phyloP scores from a whole-genome alignment of 2,797 vertebrate species.

The Carduelis carduelis region DNA sequence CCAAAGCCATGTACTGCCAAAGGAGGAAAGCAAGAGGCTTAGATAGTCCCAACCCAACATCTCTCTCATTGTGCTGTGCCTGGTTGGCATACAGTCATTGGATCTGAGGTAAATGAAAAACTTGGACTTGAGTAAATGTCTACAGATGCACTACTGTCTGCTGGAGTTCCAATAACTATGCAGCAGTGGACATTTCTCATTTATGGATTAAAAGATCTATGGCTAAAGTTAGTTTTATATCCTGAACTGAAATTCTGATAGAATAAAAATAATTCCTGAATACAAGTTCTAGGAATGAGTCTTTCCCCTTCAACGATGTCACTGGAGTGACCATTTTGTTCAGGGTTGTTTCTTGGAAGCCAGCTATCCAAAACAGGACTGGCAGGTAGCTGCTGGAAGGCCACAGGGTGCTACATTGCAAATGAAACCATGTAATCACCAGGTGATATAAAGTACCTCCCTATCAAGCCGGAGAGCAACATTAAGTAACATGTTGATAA shows the following conservation, averaged over 20 bases:
- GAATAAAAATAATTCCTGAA: background rate
- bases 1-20: background rate
- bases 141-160: background rate
- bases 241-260: background rate
- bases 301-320: background rate
- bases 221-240: background rate
- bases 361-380: background rate
- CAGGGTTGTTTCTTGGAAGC: background rate
- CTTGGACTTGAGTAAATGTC: background rate
- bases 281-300: background rate
- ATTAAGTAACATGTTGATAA: background rate
- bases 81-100: background rate
- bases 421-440: background rate
- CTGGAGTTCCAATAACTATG: background rate
- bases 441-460: background rate
- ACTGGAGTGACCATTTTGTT: background rate
- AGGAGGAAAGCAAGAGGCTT: background rate
- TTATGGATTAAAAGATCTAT: background rate
- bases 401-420: background rate
- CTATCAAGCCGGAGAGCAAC: background rate
- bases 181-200: background rate
- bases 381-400: background rate
- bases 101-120: background rate
- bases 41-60: background rate
- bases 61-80: fast-evolving